Evolutionary conservation across 2,888 invertebrate species (phyloP).

Genomic region (Steinernema hermaphroditum): DNA sequence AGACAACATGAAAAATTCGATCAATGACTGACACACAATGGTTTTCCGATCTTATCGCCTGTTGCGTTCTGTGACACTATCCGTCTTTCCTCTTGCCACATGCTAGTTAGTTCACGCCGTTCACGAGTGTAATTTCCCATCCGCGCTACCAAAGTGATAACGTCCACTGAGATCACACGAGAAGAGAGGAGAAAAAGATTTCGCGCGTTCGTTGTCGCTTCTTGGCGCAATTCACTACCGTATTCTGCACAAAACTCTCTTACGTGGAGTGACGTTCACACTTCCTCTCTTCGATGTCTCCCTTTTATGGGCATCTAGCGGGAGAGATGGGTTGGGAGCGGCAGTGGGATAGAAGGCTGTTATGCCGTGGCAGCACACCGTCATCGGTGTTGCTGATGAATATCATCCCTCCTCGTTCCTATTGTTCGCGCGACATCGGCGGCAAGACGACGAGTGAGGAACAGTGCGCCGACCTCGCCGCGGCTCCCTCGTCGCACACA

Average conservation of each 20-base stretch:
- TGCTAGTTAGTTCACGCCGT: no score
- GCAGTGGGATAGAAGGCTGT: background rate
- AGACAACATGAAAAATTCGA: conserved; percentile 23
- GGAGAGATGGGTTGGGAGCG: conserved; percentile 17
- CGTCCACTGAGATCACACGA: no score
- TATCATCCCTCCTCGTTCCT: background rate
- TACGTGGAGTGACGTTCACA: no score
- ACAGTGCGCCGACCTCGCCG: conserved; percentile 29
- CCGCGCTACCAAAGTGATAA: no score
- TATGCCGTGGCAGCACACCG: background rate
- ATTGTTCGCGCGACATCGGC: conserved; percentile 8
- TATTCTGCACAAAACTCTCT: no score
- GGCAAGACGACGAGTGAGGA: conserved; percentile 7
- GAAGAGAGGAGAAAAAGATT: no score
- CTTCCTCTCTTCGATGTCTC: no score
- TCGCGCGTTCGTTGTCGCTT: no score
- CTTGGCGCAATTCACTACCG: no score
- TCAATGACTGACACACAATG: conserved; percentile 25
- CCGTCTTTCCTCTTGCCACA: background rate
- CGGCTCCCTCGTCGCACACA: background rate
- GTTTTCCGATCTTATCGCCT: conserved; percentile 27
- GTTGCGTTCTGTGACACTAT: conserved; percentile 22
- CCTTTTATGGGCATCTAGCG: conserved; percentile 18
- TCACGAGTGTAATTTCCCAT: no score
- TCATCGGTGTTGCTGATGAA: background rate